phyloP scores from a whole-genome alignment of 2,888 invertebrate species.

The Synergus itoensis region DNA sequence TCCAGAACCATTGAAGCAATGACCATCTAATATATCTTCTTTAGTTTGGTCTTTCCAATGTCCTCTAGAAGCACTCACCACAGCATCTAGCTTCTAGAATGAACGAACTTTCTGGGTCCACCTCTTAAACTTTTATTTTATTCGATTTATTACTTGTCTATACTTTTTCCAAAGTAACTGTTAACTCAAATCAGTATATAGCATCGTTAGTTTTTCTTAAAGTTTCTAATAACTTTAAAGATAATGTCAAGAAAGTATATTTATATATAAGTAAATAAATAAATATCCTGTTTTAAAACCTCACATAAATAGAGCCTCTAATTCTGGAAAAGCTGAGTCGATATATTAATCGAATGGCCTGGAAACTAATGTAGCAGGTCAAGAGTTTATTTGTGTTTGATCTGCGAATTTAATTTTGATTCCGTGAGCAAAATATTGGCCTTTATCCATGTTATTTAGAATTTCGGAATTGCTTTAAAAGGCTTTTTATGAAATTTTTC shows the following conservation, averaged over 20 bases:
- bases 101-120: neutral
- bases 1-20: slow-evolving; percentile 37
- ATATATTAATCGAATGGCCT: neutral
- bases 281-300: neutral
- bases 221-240: neutral
- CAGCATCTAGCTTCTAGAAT: neutral
- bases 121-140: slow-evolving; percentile 12
- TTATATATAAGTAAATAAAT: neutral
- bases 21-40: slow-evolving; percentile 61
- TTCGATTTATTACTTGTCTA: neutral
- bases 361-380: neutral
- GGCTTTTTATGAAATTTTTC: neutral
- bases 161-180: neutral
- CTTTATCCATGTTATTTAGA: no score
- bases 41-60: slow-evolving; percentile 47
- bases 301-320: neutral
- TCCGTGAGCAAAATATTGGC: neutral
- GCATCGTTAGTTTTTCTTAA: neutral
- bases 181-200: neutral
- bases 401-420: neutral
- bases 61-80: neutral
- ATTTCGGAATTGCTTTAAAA: neutral
- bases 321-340: neutral
- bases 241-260: neutral
- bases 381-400: neutral